phyloP scores from a whole-genome alignment of 2,888 invertebrate genomes.

The Gari tellinella region DNA sequence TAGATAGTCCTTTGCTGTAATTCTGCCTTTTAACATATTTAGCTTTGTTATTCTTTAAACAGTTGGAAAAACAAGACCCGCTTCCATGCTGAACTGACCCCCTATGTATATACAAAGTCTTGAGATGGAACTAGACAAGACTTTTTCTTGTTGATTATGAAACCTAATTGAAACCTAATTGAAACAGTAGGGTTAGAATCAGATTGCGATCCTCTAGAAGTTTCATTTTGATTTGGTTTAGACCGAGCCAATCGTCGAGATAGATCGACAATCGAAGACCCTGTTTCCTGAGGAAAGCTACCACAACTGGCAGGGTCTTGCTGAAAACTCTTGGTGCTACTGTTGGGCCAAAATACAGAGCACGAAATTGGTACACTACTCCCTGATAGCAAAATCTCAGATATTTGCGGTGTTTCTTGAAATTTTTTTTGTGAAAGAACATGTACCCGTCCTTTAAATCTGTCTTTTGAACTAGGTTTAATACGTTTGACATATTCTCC shows the following conservation, averaged over 20 bases:
- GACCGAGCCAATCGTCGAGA: slow-evolving; percentile 46
- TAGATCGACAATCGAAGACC: slow-evolving; percentile 3
- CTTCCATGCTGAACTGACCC: slow-evolving; percentile 18
- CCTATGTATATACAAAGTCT: slow-evolving; percentile 30
- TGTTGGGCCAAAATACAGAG: slow-evolving; percentile 40
- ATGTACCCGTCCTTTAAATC: slow-evolving; percentile 49
- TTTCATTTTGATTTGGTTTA: slow-evolving; percentile 20
- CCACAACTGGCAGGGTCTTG: slow-evolving; percentile 32
- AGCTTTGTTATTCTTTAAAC: slow-evolving; percentile 28
- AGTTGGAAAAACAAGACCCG: slow-evolving; percentile 32
- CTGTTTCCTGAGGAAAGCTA: slow-evolving; percentile 25
- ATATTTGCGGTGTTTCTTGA: slow-evolving; percentile 32
- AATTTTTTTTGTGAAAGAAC: slow-evolving; percentile 36
- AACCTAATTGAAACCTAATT: too few species aligned
- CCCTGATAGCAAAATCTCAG: slow-evolving; percentile 41
- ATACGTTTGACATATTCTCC: slow-evolving; percentile 41
- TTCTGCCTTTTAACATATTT: slow-evolving; percentile 15
- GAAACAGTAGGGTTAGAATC: too few species aligned
- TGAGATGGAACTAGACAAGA: slow-evolving; percentile 35
- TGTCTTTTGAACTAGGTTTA: slow-evolving; percentile 31
- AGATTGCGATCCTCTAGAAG: not conserved
- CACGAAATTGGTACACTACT: slow-evolving; percentile 34
- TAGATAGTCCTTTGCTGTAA: slow-evolving; percentile 22
- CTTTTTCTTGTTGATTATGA: slow-evolving; percentile 44
- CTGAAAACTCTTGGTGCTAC: slow-evolving; percentile 31